Percentiles rank a stretch among this genome's conserved stretches.
Evolutionary conservation across 2,797 vertebrate genomes (phyloP).

Genomic region (Cuculus canorus): DNA sequence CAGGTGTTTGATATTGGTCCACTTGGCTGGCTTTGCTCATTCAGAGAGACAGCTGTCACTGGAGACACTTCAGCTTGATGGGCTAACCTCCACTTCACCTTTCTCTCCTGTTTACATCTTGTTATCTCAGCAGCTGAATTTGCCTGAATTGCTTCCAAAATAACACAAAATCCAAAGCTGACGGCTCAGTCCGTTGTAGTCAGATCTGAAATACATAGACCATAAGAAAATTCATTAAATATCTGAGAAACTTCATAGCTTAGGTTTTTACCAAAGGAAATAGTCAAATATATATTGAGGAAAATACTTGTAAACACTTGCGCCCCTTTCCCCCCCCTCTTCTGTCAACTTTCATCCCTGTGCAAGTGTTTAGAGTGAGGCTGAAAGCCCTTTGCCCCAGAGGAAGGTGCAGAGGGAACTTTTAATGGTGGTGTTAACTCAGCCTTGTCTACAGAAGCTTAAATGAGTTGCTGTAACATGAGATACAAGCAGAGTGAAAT

Average conservation of each 20-base stretch:
- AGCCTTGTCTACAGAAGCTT: background rate
- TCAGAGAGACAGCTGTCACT: background rate
- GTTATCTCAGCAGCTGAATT: background rate
- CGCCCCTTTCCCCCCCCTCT: background rate
- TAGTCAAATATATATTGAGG: background rate
- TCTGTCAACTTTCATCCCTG: background rate
- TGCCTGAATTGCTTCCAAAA: background rate
- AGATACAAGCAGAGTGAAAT: background rate
- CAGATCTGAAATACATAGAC: accelerated
- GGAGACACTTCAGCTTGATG: background rate
- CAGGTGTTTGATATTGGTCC: background rate
- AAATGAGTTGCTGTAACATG: background rate
- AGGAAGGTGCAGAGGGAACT: background rate
- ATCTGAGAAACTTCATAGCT: background rate
- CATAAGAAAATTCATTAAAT: background rate
- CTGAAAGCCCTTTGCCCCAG: background rate
- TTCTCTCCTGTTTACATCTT: background rate
- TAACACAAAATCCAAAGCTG: background rate
- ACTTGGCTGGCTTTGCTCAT: background rate
- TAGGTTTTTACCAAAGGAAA: background rate
- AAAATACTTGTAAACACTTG: background rate
- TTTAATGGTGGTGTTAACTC: background rate
- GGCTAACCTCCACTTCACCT: background rate
- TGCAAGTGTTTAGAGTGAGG: background rate
- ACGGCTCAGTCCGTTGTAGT: background rate